Conservation (phyloP, 2,113 vertebrate species). For the Sander vitreus region DNA sequence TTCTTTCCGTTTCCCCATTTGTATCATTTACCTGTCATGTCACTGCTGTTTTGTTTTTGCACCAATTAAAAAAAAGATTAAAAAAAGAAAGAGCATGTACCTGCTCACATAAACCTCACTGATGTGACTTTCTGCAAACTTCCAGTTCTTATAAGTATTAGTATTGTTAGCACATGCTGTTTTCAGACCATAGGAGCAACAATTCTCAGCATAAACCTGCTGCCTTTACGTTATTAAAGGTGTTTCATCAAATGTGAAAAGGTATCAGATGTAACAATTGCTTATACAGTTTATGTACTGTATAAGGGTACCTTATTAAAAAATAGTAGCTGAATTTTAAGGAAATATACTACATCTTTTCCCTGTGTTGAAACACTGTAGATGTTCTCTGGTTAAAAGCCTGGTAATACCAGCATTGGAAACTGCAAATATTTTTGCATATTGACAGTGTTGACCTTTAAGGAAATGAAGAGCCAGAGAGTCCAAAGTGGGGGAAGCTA, state of each 20-base stretch:
- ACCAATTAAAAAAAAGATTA: no score
- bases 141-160: background rate
- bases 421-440: background rate
- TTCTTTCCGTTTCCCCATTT: no score
- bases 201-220: background rate
- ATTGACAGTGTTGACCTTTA: slow-evolving; percentile 2
- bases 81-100: background rate
- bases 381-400: background rate
- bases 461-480: background rate
- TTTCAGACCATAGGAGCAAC: background rate
- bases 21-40: no score
- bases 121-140: background rate
- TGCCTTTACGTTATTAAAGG: background rate
- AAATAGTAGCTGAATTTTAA: background rate
- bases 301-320: background rate
- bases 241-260: slow-evolving; percentile 3
- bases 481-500: background rate
- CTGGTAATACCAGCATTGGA: background rate
- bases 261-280: background rate
- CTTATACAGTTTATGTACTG: no score
- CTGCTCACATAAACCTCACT: background rate
- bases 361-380: background rate
- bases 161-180: slow-evolving; percentile 7
- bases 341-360: background rate
- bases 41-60: no score